These are phyloP conservation scores for Xanthorhoe designata DNA, from an alignment of 2,888 invertebrate genomes.

Conservation along the genomic window DNA sequence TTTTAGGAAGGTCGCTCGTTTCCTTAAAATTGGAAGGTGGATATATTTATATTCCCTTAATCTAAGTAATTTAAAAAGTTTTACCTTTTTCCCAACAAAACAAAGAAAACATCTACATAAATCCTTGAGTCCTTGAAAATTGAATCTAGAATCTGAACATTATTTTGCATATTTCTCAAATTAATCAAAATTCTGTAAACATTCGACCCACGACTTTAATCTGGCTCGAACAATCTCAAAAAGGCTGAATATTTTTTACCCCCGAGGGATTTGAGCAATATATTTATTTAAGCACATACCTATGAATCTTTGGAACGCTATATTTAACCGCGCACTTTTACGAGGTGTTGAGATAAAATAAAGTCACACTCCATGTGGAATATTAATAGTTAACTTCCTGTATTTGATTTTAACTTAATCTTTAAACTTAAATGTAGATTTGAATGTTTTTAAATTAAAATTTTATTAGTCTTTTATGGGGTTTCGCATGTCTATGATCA, in stretches of 20 bases:
- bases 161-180: constrained; percentile 24
- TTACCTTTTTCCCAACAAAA: constrained; percentile 2
- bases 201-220: constrained; percentile 23
- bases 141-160: constrained; percentile 13
- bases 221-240: constrained; percentile 23
- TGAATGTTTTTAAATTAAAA: too few species aligned
- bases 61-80: background rate
- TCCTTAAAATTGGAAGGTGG: too few species aligned
- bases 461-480: too few species aligned
- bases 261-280: constrained; percentile 23
- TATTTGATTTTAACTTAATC: too few species aligned
- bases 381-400: background rate
- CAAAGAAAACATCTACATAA: constrained; percentile 10
- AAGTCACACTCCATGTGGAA: constrained; percentile 64
- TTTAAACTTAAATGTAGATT: too few species aligned
- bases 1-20: too few species aligned
- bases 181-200: constrained; percentile 24
- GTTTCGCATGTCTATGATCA: too few species aligned
- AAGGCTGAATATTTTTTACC: constrained; percentile 21
- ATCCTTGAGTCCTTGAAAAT: constrained; percentile 9
- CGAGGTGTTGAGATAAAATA: constrained; percentile 67
- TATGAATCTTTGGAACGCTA: constrained; percentile 53
- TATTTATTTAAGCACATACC: constrained; percentile 48
- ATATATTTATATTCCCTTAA: background rate
- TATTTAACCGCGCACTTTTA: constrained; percentile 62